Percentiles rank a stretch among this genome's conserved stretches.
phyloP scores from a whole-genome alignment of 64 coral and sea anemone genomes.

The Pachyseris speciosa region DNA sequence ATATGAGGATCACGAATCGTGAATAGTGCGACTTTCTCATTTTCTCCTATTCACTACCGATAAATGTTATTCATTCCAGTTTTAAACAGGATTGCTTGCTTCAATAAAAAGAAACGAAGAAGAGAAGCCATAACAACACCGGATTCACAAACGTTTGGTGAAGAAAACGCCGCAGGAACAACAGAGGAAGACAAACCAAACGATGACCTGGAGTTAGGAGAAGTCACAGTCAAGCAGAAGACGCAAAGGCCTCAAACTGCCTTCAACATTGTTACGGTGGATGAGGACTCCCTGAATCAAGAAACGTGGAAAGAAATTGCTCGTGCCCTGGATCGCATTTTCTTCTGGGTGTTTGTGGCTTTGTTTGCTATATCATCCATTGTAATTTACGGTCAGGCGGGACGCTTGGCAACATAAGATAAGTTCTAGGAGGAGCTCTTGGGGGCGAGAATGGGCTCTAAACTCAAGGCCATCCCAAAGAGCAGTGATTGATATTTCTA shows the following conservation, averaged over 20 bases:
- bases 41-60: too few relatives aligned
- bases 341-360: constrained; percentile 58
- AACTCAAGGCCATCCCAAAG: too few relatives aligned
- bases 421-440: background rate
- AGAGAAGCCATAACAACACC: background rate
- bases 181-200: background rate
- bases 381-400: constrained; percentile 9
- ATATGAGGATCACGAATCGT: too few relatives aligned
- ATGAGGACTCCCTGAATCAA: background rate
- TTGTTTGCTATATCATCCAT: background rate
- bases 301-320: constrained; percentile 29
- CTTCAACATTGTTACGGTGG: background rate
- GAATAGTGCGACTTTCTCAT: too few relatives aligned
- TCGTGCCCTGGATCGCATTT: constrained; percentile 34
- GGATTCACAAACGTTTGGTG: background rate
- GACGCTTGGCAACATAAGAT: background rate
- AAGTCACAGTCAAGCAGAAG: background rate
- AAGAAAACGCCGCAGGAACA: background rate
- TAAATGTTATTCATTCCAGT: too few relatives aligned
- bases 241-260: background rate
- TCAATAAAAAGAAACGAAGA: background rate
- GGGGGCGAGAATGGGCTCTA: too few relatives aligned
- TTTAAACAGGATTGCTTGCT: background rate
- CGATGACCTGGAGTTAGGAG: background rate
- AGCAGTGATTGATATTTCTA: too few relatives aligned